A percentile compares a stretch with the other conserved stretches of the same genome.
These are phyloP conservation scores for Dynastes maya DNA, from an alignment of 2,888 invertebrate genomes.

Conservation along the genomic window DNA sequence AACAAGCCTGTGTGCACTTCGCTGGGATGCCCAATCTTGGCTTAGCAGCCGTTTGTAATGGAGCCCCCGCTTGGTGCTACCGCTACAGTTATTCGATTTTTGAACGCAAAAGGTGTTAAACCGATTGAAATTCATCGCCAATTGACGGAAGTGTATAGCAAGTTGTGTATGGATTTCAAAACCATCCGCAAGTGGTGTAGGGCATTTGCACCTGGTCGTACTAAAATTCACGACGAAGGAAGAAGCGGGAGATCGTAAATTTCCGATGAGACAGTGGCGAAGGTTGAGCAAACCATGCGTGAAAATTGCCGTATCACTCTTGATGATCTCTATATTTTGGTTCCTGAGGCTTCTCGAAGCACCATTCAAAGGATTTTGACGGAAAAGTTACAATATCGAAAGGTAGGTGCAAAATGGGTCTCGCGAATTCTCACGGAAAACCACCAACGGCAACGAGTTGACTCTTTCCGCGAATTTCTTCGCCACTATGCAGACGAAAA, in stretches of 20 bases:
- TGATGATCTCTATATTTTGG: too few relatives aligned
- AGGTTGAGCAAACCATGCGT: too few relatives aligned
- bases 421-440: neutral
- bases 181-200: conserved; percentile 12
- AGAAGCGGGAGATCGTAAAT: neutral
- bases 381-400: neutral
- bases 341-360: neutral
- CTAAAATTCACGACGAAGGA: conserved; percentile 13
- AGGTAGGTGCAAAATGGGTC: neutral
- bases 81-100: neutral
- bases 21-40: neutral
- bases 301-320: too few relatives aligned
- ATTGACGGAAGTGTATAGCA: neutral
- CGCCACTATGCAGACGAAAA: conserved; percentile 8
- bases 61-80: neutral
- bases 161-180: neutral
- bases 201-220: neutral
- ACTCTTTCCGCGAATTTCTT: conserved; percentile 5
- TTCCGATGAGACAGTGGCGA: too few relatives aligned
- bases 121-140: neutral
- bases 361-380: conserved; percentile 1
- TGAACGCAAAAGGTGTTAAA: conserved; percentile 19
- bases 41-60: neutral
- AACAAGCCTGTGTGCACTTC: neutral
- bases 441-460: neutral